phyloP scores from a whole-genome alignment of 2,888 invertebrate species.

The Bembecia ichneumoniformis region DNA sequence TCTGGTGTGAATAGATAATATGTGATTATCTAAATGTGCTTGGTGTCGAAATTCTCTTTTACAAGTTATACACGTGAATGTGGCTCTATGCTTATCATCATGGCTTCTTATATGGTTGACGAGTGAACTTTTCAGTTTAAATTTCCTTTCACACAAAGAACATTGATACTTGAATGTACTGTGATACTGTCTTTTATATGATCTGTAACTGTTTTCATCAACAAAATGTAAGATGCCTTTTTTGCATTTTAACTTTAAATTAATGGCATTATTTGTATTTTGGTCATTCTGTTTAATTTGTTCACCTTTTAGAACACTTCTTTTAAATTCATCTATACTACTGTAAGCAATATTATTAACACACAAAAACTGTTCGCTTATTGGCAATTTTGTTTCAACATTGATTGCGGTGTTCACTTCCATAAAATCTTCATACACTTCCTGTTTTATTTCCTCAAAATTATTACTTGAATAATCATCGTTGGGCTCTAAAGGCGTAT shows the following conservation, averaged over 20 bases:
- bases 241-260: conserved; percentile 13
- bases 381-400: not conserved
- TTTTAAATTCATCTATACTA: not conserved
- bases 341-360: not conserved
- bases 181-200: not conserved
- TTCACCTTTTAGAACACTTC: not conserved
- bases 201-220: not conserved
- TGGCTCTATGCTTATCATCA: conserved; percentile 28
- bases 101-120: conserved; percentile 41
- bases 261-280: conserved; percentile 20
- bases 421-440: not conserved
- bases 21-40: conserved; percentile 67
- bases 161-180: conserved; percentile 26
- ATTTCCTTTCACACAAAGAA: conserved; percentile 46
- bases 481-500: conserved; percentile 10
- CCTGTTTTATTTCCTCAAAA: not conserved
- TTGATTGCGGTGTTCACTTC: not conserved
- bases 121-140: conserved; percentile 39
- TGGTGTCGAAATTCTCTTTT: conserved; percentile 70
- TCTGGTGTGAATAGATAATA: conserved; percentile 53
- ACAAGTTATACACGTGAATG: conserved; percentile 42
- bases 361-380: not conserved
- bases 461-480: not conserved
- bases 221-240: conserved; percentile 5
- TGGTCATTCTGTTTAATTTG: conserved; percentile 4